These are phyloP conservation scores for Phenganax marumi DNA, from an alignment of 92 coral and sea anemone species.

Conservation along the genomic window DNA sequence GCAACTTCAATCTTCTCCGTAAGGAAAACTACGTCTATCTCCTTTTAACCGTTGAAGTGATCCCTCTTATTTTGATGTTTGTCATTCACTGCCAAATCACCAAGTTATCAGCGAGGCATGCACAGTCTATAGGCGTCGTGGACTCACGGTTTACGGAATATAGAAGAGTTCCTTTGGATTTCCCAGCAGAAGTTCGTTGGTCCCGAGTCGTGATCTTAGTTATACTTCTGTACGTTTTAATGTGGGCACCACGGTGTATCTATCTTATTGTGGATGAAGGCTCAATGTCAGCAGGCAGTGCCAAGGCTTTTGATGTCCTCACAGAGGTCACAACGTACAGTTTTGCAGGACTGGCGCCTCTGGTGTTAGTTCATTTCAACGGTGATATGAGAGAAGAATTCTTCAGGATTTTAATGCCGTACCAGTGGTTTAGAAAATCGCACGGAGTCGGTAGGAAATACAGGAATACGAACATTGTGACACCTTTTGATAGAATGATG, in stretches of 20 bases:
- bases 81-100: slow-evolving; percentile 35
- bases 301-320: slow-evolving; percentile 35
- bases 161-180: slow-evolving; percentile 24
- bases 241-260: slow-evolving; percentile 43
- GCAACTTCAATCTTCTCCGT: slow-evolving; percentile 38
- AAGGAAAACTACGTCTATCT: slow-evolving; percentile 43
- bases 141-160: slow-evolving; percentile 40
- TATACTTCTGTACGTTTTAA: slow-evolving; percentile 28
- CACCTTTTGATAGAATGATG: slow-evolving; percentile 20
- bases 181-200: slow-evolving; percentile 41
- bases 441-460: slow-evolving; percentile 45
- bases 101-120: slow-evolving; percentile 31
- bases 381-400: slow-evolving; percentile 41
- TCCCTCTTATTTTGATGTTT: slow-evolving; percentile 38
- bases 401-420: slow-evolving; percentile 42
- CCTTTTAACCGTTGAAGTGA: slow-evolving; percentile 28
- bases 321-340: slow-evolving; percentile 37
- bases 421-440: slow-evolving; percentile 31
- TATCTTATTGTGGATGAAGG: slow-evolving; percentile 26
- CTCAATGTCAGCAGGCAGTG: slow-evolving; percentile 15
- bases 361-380: slow-evolving; percentile 38
- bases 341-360: slow-evolving; percentile 37
- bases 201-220: slow-evolving; percentile 39
- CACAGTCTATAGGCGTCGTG: slow-evolving; percentile 35
- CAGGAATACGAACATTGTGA: slow-evolving; percentile 18